These are phyloP conservation scores for Aurelia coerulea DNA, from an alignment of 30 jellyfish, hydroid and myxozoan genomes.

Conservation along the genomic window DNA sequence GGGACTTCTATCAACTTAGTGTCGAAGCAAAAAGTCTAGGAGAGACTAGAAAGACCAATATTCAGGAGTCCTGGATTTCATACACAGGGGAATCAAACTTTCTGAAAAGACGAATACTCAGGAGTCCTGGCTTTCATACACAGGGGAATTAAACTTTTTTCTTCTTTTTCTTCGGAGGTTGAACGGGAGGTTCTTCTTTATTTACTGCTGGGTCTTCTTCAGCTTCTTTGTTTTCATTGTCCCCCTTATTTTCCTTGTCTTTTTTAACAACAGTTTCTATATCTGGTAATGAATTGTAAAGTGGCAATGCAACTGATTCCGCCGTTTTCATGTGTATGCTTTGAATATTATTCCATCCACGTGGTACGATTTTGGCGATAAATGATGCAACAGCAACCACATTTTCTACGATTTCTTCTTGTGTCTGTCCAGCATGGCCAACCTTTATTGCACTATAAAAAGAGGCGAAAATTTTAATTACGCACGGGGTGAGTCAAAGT, in stretches of 20 bases:
- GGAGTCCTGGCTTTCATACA: background rate
- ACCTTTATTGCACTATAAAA: slow-evolving; percentile 74
- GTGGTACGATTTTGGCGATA: slow-evolving; percentile 76
- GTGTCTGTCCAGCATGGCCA: slow-evolving; percentile 75
- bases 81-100: background rate
- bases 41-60: too few species aligned
- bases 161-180: slow-evolving; percentile 55
- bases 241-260: background rate
- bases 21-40: too few species aligned
- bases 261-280: slow-evolving; percentile 8
- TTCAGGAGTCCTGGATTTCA: background rate
- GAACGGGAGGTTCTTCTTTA: background rate
- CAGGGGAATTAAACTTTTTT: background rate
- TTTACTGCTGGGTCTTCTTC: background rate
- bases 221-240: slow-evolving; percentile 16
- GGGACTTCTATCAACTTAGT: too few species aligned
- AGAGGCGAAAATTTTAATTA: background rate
- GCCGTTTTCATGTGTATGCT: slow-evolving; percentile 84
- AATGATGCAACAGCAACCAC: slow-evolving; percentile 47
- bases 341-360: slow-evolving; percentile 92
- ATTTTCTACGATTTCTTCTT: slow-evolving; percentile 78
- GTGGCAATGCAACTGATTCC: slow-evolving; percentile 88
- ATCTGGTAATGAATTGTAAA: slow-evolving; percentile 83
- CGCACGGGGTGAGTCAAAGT: too few species aligned
- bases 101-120: too few species aligned